Evolutionary conservation across 2,797 vertebrate genomes (phyloP).

Genomic region (Epinephelus coioides): DNA sequence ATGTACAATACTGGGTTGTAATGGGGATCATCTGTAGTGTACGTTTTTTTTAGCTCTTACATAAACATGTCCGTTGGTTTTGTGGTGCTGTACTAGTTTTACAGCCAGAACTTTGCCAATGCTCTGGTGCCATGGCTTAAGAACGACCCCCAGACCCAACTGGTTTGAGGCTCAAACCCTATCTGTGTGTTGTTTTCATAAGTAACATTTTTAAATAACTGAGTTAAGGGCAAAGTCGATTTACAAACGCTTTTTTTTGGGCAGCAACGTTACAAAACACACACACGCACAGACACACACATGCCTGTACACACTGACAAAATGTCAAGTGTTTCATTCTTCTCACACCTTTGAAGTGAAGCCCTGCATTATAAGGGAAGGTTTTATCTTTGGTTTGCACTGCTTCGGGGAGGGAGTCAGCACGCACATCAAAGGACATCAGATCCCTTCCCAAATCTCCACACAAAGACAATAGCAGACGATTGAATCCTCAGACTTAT

Average conservation of each 20-base stretch:
- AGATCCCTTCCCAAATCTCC: constrained; percentile 53
- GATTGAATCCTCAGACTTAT: constrained; percentile 59
- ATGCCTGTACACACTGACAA: constrained; percentile 12
- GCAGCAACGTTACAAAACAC: not conserved
- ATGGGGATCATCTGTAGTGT: not conserved
- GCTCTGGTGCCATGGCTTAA: not conserved
- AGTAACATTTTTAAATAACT: constrained; percentile 10
- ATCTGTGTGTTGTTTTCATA: not conserved
- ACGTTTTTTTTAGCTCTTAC: too few species aligned
- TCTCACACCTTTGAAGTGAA: constrained; percentile 59
- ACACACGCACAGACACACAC: not conserved
- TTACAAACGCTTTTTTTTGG: not conserved
- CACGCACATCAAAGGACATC: constrained; percentile 63
- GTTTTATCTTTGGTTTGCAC: constrained; percentile 57
- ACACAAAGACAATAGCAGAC: constrained; percentile 56
- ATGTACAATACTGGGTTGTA: not conserved
- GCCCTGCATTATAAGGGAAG: constrained; percentile 38
- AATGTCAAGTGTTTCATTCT: constrained; percentile 51
- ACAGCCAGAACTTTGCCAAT: not conserved
- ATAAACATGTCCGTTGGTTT: too few species aligned
- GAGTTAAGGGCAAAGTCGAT: constrained; percentile 20
- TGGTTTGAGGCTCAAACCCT: not conserved
- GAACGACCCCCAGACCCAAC: not conserved
- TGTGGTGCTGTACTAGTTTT: too few species aligned
- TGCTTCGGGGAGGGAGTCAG: constrained; percentile 50